Evolutionary conservation across 2,888 invertebrate genomes (phyloP).

Genomic region (Tortricodes alternella): DNA sequence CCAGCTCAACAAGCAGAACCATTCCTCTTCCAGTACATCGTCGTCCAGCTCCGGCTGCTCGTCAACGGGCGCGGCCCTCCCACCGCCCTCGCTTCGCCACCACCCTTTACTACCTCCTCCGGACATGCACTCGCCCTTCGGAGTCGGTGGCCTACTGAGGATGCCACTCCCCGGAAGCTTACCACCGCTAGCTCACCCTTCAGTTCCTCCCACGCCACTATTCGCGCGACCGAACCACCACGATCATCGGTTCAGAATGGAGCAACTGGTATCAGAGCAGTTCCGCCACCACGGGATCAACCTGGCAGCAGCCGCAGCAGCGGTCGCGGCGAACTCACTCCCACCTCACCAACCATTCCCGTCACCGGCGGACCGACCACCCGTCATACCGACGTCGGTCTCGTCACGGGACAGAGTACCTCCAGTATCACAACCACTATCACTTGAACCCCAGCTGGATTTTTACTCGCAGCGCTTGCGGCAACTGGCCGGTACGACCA

Average conservation of each 20-base stretch:
- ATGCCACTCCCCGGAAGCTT: slow-evolving; percentile 87
- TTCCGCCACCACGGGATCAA: slow-evolving; percentile 91
- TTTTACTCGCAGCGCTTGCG: slow-evolving; percentile 99
- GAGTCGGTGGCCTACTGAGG: slow-evolving; percentile 87
- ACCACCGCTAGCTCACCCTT: slow-evolving; percentile 86
- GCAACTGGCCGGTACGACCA: slow-evolving; percentile 97
- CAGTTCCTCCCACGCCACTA: slow-evolving; percentile 87
- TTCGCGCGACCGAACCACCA: slow-evolving; percentile 90
- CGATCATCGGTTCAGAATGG: slow-evolving; percentile 91
- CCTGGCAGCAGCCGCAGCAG: slow-evolving; percentile 89
- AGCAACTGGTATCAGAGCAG: slow-evolving; percentile 91
- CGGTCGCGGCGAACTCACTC: slow-evolving; percentile 84
- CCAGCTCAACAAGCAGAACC: slow-evolving; percentile 76
- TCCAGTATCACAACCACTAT: slow-evolving; percentile 85
- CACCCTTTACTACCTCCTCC: slow-evolving; percentile 87
- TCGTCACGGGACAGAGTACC: slow-evolving; percentile 75
- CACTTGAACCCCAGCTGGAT: slow-evolving; percentile 95
- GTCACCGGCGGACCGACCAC: slow-evolving; percentile 83
- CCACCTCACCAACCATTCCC: slow-evolving; percentile 85
- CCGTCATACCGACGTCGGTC: slow-evolving; percentile 77
- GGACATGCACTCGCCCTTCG: slow-evolving; percentile 89
- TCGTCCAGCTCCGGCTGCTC: slow-evolving; percentile 82
- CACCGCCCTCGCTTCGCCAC: slow-evolving; percentile 85
- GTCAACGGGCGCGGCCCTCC: slow-evolving; percentile 79
- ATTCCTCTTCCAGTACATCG: slow-evolving; percentile 82